Base-by-base conservation (phyloP, 2,888 invertebrate species). In the Metallyticus violacea region DNA sequence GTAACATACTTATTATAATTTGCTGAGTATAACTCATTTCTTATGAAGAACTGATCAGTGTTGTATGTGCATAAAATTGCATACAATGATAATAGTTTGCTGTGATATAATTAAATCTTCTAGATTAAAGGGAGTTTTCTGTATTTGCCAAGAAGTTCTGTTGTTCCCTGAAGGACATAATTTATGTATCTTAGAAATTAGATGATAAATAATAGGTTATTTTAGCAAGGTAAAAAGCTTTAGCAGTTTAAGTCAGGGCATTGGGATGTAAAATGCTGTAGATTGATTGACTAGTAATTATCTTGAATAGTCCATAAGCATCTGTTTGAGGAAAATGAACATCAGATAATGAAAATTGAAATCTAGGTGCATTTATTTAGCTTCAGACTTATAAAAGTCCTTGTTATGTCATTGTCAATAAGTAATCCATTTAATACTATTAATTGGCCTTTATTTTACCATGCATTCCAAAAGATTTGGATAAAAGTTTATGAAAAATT, bases 31-130 rank as follows among this genome's bases (percentile, higher is more conserved):
- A 2, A 62, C 40, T 62, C 40, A 62, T 62, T 62, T 62, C 1
- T 62, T 62, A 62, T 9, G 40, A 62, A 62, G 40, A 62, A 62
- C n/a, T 62, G 22, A 62, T 22, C 22, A 62, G 9, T 62, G 40
- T 62, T 62, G 40, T 62, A 30, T 79, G 85, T 81, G 77, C 79
- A 25, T 85, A 81, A 77, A 27, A 85, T 79, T 27, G 62, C 27
- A 30, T 81, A 80, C 81, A 85, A 40, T 85, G 27, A 76, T 40
- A 84, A 62, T 84, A 40, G 81, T 62, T 81, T 85, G 40, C 40
- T 62, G 40, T 62, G 40, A 62, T 62, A 62, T 15, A 15, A 62
- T 15, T 62, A 9, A 62, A 62, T 7, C 22, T 62, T 62, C 22
- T 62, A 62, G 15, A 15, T 62, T 62, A 62, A 62, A 62, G 9